A percentile compares a stretch with the other conserved stretches of the same genome.
These are phyloP conservation scores for Cactoblastis cactorum DNA, from an alignment of 2,888 invertebrate species.

Conservation along the genomic window DNA sequence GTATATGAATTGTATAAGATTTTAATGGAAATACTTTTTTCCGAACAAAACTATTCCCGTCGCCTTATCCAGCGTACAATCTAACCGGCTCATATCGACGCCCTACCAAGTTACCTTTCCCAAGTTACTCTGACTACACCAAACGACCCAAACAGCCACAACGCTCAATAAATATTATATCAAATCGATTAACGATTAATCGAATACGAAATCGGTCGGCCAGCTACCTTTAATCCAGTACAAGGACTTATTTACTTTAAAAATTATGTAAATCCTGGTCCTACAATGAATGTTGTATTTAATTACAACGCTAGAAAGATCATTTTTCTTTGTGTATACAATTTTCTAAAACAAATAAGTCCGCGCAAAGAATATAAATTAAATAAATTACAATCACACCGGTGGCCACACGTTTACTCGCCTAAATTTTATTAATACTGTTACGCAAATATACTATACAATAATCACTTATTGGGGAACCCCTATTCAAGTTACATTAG, in stretches of 20 bases:
- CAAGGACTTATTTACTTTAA: not conserved
- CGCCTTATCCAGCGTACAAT: not conserved
- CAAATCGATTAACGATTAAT: not conserved
- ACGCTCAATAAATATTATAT: slow-evolving; percentile 11
- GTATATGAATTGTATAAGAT: too few species aligned
- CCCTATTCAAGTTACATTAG: slow-evolving; percentile 27
- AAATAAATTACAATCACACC: slow-evolving; percentile 25
- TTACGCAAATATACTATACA: slow-evolving; percentile 42
- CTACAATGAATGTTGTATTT: not conserved
- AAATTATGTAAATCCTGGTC: not conserved
- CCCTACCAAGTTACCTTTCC: not conserved
- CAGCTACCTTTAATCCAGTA: not conserved
- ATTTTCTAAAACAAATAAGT: not conserved
- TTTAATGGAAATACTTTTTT: too few species aligned
- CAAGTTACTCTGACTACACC: not conserved
- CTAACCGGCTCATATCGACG: too few species aligned
- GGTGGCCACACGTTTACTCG: slow-evolving; percentile 39
- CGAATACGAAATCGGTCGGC: slow-evolving; percentile 12
- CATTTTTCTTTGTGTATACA: not conserved
- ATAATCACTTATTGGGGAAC: slow-evolving; percentile 23
- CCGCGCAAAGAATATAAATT: not conserved
- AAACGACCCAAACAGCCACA: slow-evolving; percentile 9
- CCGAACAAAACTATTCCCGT: not conserved
- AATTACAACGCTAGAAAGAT: not conserved
- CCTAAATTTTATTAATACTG: slow-evolving; percentile 58